These are phyloP conservation scores for Bujurquina vittata DNA, from an alignment of 2,113 vertebrate species.

Conservation along the genomic window DNA sequence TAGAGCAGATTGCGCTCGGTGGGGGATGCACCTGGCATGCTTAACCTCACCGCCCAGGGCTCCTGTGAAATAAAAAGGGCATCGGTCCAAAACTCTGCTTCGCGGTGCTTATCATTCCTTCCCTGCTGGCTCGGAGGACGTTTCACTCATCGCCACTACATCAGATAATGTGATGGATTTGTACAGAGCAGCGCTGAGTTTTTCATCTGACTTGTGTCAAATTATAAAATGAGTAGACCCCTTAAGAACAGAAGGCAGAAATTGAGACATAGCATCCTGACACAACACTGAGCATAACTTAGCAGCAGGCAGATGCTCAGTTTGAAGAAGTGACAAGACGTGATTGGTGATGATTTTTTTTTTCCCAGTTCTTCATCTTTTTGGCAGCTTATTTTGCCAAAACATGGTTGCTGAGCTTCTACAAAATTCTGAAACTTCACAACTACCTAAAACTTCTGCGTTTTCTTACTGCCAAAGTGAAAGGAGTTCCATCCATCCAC, in stretches of 20 bases:
- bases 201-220: conserved; percentile 45
- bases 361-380: background rate
- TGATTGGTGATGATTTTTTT: conserved; percentile 14
- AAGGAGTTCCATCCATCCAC: fast-evolving
- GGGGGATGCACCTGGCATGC: conserved; percentile 58
- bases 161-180: conserved; percentile 41
- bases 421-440: background rate
- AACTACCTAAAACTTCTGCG: background rate
- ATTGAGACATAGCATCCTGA: conserved; percentile 16
- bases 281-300: background rate
- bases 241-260: conserved; percentile 39
- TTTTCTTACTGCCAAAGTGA: background rate
- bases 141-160: conserved; percentile 6
- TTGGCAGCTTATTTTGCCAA: background rate
- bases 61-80: conserved; percentile 53
- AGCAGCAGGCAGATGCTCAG: conserved; percentile 27
- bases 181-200: conserved; percentile 11
- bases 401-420: fast-evolving
- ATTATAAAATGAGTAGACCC: conserved; percentile 36
- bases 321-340: conserved; percentile 6
- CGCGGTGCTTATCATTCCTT: conserved; percentile 40
- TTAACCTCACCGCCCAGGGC: conserved; percentile 54
- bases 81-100: conserved; percentile 48
- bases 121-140: conserved; percentile 2
- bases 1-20: conserved; percentile 58